Percentiles rank a stretch among this genome's conserved stretches.
Conservation (phyloP, 1,140 invertebrate genomes). For the Cyclargus thomasi region DNA sequence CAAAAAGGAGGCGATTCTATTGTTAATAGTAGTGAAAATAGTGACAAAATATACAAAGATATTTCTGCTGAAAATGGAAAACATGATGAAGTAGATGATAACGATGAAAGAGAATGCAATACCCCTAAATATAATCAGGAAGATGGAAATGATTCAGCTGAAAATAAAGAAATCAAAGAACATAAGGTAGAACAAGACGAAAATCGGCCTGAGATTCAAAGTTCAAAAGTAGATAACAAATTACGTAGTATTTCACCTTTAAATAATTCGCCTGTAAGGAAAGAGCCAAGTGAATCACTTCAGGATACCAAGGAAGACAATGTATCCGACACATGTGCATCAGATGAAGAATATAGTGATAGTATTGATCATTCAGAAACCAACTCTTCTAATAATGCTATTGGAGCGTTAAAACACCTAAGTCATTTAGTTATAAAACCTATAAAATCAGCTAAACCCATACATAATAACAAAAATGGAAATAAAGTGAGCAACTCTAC, state of each 20-base stretch:
- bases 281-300: neutral
- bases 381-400: conserved; percentile 28
- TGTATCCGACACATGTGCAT: conserved; percentile 3
- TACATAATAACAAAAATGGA: conserved; percentile 6
- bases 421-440: conserved; percentile 54
- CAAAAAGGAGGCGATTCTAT: neutral
- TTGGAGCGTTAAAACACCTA: conserved; percentile 49
- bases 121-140: conserved; percentile 17
- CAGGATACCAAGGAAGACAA: conserved; percentile 18
- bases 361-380: conserved; percentile 20
- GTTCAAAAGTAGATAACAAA: neutral
- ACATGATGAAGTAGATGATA: conserved; percentile 11
- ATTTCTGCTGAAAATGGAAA: neutral
- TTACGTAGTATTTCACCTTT: neutral
- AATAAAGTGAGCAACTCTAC: neutral
- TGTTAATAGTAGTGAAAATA: neutral
- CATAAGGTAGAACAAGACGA: neutral
- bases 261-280: neutral
- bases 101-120: conserved; percentile 19
- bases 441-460: conserved; percentile 25
- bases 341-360: conserved; percentile 16
- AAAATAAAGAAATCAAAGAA: neutral
- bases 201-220: neutral
- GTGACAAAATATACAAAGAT: neutral
- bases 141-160: neutral